Percentiles rank a stretch among this genome's conserved stretches.
phyloP scores from a whole-genome alignment of 2,797 vertebrate species.

The Pseudochaenichthys georgianus region DNA sequence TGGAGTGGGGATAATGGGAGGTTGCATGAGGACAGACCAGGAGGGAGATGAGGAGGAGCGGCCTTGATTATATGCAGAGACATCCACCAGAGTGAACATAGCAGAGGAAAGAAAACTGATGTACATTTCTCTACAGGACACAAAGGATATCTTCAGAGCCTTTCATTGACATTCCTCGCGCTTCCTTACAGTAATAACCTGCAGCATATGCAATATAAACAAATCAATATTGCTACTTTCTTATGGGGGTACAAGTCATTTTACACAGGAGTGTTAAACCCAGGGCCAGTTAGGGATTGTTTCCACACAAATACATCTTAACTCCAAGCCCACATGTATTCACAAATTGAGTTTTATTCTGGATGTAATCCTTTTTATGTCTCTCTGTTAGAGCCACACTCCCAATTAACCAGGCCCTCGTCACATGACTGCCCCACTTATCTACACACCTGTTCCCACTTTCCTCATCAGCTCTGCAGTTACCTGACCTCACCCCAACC shows the following conservation, averaged over 20 bases:
- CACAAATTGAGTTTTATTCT: too few relatives aligned
- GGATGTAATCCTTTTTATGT: not conserved
- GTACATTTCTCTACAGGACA: constrained; percentile 6
- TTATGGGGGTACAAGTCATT: not conserved
- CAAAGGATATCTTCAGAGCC: not conserved
- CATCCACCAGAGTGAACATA: constrained; percentile 4
- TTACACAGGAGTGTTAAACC: not conserved
- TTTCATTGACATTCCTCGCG: not conserved
- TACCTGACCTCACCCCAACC: not conserved
- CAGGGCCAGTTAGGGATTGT: not conserved
- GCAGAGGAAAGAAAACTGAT: not conserved
- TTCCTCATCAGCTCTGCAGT: not conserved
- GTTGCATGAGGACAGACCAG: constrained; percentile 54
- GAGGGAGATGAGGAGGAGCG: constrained; percentile 22
- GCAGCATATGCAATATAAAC: not conserved
- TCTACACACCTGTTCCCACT: constrained; percentile 5
- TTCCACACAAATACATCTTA: not conserved
- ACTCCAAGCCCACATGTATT: too few relatives aligned
- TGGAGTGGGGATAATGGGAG: constrained; percentile 61
- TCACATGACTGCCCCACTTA: not conserved
- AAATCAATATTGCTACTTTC: constrained; percentile 10
- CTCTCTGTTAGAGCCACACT: not conserved
- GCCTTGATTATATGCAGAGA: constrained; percentile 43
- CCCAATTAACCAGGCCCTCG: not conserved
- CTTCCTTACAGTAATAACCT: constrained; percentile 22